Conservation (phyloP, 2,888 invertebrate genomes). For the Calameuta idolon region DNA sequence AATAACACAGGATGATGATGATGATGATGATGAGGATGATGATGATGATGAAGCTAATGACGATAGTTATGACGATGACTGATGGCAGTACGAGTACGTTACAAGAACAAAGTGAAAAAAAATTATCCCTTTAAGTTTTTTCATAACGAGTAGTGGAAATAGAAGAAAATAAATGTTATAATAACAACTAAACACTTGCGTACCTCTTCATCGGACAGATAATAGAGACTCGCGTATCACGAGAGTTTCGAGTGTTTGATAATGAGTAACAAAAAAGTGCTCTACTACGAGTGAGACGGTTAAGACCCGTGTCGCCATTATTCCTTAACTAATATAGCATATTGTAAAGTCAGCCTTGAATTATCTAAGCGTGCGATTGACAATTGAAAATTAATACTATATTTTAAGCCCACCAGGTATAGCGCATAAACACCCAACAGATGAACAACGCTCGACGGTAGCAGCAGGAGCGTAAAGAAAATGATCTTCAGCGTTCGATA, state of each 20-base stretch:
- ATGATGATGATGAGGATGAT: not conserved
- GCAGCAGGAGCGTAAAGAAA: not conserved
- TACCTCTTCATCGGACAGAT: not conserved
- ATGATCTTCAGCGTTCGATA: not conserved
- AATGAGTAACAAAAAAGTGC: not conserved
- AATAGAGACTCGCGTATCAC: not conserved
- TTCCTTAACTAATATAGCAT: conserved; percentile 16
- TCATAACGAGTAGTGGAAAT: not conserved
- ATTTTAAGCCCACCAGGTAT: not conserved
- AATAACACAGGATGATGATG: conserved; percentile 34
- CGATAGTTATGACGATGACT: conserved; percentile 32
- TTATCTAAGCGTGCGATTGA: conserved; percentile 47
- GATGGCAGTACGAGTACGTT: not conserved
- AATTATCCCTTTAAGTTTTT: not conserved
- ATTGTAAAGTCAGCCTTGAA: conserved; percentile 49
- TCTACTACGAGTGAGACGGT: not conserved
- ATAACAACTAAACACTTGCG: not conserved
- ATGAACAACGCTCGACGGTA: not conserved
- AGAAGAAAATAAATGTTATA: not conserved
- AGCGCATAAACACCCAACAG: not conserved
- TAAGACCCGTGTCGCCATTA: not conserved
- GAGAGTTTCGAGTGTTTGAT: not conserved
- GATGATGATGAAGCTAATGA: conserved; percentile 30
- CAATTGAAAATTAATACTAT: conserved; percentile 42
- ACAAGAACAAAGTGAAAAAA: not conserved